These are phyloP conservation scores for Andrena cerasifolii DNA, from an alignment of 1,140 invertebrate genomes.

Conservation along the genomic window DNA sequence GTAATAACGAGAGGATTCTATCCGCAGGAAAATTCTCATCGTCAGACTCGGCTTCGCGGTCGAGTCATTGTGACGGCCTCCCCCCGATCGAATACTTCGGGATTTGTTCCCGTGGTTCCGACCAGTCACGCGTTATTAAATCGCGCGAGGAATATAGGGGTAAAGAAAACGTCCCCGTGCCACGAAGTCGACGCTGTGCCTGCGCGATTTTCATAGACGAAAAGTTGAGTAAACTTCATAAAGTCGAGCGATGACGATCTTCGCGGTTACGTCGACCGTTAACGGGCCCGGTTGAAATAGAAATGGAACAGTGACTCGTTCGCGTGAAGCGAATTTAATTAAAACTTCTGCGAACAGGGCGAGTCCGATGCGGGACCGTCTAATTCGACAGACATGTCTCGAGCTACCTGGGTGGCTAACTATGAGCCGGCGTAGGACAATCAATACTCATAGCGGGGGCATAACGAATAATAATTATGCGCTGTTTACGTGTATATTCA, in stretches of 20 bases:
- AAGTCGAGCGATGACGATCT: constrained; percentile 29
- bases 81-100: too few species aligned
- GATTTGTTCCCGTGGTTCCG: not conserved
- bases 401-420: not conserved
- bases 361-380: not conserved
- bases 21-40: not conserved
- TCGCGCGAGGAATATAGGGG: not conserved
- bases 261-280: not conserved
- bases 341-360: not conserved
- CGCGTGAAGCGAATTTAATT: constrained; percentile 19
- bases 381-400: constrained; percentile 34
- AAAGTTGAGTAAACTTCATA: constrained; percentile 19
- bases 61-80: not conserved
- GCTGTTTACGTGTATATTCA: constrained; percentile 22
- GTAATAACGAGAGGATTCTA: not conserved
- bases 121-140: constrained; percentile 21
- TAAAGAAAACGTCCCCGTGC: not conserved
- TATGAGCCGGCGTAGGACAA: constrained; percentile 13
- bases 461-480: constrained; percentile 10
- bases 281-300: not conserved
- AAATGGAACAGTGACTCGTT: constrained; percentile 21
- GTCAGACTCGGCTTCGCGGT: not conserved
- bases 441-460: not conserved
- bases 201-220: not conserved
- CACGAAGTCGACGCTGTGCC: not conserved